Percentiles rank a stretch among this genome's conserved stretches.
These are phyloP conservation scores for Drosophila kanapiae DNA, from an alignment of 1,140 invertebrate genomes.

Conservation along the genomic window DNA sequence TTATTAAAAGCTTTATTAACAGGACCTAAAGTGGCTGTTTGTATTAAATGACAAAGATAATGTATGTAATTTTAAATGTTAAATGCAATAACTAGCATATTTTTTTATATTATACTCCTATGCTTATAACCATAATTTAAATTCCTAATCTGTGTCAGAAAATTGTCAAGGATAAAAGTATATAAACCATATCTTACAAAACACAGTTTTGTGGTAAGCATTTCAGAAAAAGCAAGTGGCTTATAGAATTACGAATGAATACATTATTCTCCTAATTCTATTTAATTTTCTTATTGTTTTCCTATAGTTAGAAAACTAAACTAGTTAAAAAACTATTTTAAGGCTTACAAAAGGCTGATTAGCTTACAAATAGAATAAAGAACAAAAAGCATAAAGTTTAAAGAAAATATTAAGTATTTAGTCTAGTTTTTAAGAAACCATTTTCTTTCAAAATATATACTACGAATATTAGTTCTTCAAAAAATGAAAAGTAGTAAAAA, in stretches of 20 bases:
- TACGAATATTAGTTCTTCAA: background rate
- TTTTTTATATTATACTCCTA: background rate
- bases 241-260: background rate
- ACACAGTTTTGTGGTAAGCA: too few species aligned
- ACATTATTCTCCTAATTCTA: background rate
- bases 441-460: background rate
- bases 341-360: background rate
- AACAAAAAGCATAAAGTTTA: too few species aligned
- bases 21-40: background rate
- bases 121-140: background rate
- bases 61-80: background rate
- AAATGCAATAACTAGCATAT: background rate
- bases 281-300: background rate
- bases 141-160: too few species aligned
- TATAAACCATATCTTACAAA: background rate
- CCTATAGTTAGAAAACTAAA: too few species aligned
- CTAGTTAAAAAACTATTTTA: background rate
- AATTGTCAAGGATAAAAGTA: background rate
- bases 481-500: background rate
- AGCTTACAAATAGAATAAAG: too few species aligned
- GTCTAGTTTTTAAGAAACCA: background rate
- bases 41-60: background rate
- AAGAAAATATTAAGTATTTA: background rate
- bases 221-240: too few species aligned
- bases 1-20: slow-evolving; percentile 1